Evolutionary conservation across 2,113 vertebrate species (phyloP).

Genomic region (cat (Felis catus)): F.catus_Fca126_mat1.0 CM031421.1:26479001-26479500

Average conservation of each 20-base stretch:
- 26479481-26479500: constrained; percentile 60
- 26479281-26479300: constrained; percentile 84
- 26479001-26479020: not conserved
- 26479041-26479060: not conserved
- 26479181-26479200: constrained; percentile 79
- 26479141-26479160: constrained; percentile 14
- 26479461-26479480: constrained; percentile 67
- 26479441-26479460: constrained; percentile 77
- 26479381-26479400: constrained; percentile 72
- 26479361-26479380: constrained; percentile 81
- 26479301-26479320: constrained; percentile 83
- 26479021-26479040: not conserved
- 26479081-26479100: not conserved
- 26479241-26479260: constrained; percentile 86
- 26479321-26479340: constrained; percentile 84
- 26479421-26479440: constrained; percentile 73
- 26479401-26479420: constrained; percentile 82
- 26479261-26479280: constrained; percentile 89
- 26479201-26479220: constrained; percentile 76
- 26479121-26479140: not conserved
- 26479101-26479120: not conserved
- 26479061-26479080: rapidly evolving
- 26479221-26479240: constrained; percentile 88
- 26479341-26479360: constrained; percentile 85
- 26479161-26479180: constrained; percentile 68